A percentile compares a stretch with the other conserved stretches of the same genome.
Conservation (phyloP, 1,140 invertebrate species). For the Plodia interpunctella region DNA sequence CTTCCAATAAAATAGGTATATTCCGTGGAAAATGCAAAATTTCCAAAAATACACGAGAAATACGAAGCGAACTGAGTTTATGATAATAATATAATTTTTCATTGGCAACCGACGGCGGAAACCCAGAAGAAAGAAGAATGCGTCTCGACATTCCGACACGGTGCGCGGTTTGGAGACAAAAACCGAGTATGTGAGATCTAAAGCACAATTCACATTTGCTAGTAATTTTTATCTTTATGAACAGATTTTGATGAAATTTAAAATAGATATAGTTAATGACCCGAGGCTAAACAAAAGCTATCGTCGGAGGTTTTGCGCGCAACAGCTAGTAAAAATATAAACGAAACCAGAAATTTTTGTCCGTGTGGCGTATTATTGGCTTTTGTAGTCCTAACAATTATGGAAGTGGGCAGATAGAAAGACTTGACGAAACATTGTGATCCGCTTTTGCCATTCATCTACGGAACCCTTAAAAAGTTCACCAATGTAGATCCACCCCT, state of each 20-base stretch:
- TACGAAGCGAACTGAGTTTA: neutral
- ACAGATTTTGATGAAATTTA: neutral
- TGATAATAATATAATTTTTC: conserved; percentile 5
- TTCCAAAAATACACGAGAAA: neutral
- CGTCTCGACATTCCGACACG: neutral
- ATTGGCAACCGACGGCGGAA: conserved; percentile 3
- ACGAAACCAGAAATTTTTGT: no score
- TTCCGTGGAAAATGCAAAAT: no score
- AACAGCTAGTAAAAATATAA: no score
- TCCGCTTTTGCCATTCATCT: no score
- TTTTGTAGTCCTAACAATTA: no score
- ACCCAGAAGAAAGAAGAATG: neutral
- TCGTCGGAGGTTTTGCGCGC: no score
- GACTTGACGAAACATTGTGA: no score
- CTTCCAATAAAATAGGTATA: no score
- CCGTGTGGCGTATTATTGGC: no score
- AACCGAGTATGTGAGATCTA: neutral
- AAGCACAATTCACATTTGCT: neutral
- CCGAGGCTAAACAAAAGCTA: no score
- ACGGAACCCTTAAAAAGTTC: neutral
- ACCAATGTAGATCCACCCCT: neutral
- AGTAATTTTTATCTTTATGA: no score
- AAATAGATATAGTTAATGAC: neutral
- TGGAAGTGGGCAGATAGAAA: no score
- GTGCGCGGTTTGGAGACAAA: neutral